These are phyloP conservation scores for Pterostichus niger DNA, from an alignment of 2,888 invertebrate genomes.

Conservation along the genomic window DNA sequence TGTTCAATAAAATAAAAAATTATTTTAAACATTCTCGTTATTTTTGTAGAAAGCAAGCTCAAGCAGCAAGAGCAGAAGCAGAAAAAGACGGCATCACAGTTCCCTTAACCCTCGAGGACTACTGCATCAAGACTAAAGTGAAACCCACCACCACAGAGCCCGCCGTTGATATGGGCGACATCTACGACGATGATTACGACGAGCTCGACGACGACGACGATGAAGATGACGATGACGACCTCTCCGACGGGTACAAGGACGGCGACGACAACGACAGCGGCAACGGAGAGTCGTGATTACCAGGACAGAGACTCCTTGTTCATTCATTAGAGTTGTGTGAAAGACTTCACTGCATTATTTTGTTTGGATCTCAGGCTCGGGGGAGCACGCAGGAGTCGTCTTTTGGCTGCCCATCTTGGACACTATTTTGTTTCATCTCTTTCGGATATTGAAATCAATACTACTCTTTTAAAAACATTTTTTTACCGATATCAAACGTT, in stretches of 20 bases:
- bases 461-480: no score
- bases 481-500: no score
- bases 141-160: slow-evolving; percentile 90
- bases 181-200: slow-evolving; percentile 97
- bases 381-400: neutral
- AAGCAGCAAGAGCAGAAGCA: slow-evolving; percentile 95
- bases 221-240: slow-evolving; percentile 84
- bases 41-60: slow-evolving; percentile 93
- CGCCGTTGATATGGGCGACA: slow-evolving; percentile 94
- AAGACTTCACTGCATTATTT: slow-evolving; percentile 16
- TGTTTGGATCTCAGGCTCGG: slow-evolving; percentile 11
- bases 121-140: slow-evolving; percentile 96
- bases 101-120: slow-evolving; percentile 98
- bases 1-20: no score
- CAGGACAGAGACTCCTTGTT: slow-evolving; percentile 9
- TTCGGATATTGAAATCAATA: no score
- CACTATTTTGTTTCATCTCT: no score
- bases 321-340: slow-evolving; percentile 11
- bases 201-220: slow-evolving; percentile 83
- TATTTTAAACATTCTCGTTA: neutral
- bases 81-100: slow-evolving; percentile 98
- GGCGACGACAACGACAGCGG: slow-evolving; percentile 95
- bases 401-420: neutral
- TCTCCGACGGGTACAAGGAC: slow-evolving; percentile 85
- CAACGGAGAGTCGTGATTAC: slow-evolving; percentile 91